Evolutionary conservation across 2,113 vertebrate genomes (phyloP).

Genomic region (Pterocles gutturalis): DNA sequence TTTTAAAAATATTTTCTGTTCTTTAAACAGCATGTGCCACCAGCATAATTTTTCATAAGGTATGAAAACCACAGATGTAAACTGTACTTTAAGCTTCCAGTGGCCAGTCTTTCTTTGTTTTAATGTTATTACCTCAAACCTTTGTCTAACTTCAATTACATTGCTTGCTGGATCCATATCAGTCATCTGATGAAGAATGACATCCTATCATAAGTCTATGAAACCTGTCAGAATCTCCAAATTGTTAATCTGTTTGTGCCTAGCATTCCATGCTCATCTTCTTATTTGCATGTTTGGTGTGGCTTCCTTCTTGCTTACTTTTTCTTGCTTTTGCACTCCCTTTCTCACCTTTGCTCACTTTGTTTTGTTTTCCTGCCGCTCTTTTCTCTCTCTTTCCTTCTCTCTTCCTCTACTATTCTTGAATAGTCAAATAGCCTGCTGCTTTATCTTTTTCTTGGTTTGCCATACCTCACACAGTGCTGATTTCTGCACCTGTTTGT

Average conservation of each 20-base stretch:
- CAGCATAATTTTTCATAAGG: background rate
- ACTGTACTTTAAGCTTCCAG: background rate
- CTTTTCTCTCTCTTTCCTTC: background rate
- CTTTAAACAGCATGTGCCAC: background rate
- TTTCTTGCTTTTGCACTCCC: background rate
- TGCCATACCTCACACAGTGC: background rate
- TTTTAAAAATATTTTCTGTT: slow-evolving; percentile 4
- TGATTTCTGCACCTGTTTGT: background rate
- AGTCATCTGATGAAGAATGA: background rate
- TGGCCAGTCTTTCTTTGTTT: background rate
- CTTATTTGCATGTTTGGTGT: background rate
- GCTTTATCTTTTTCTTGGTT: background rate
- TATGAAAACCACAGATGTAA: background rate
- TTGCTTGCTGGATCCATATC: background rate
- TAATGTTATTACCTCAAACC: background rate
- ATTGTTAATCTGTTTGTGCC: background rate
- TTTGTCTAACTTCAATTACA: background rate
- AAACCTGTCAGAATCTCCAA: background rate
- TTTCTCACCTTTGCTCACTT: background rate
- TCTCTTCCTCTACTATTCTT: background rate
- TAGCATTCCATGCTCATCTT: background rate
- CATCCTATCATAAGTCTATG: background rate
- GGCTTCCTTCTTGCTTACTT: background rate
- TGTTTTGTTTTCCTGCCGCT: background rate
- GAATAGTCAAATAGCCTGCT: background rate